Percentiles rank a stretch among this genome's conserved stretches.
phyloP scores from a whole-genome alignment of 2,113 vertebrate genomes.

The Corythoichthys intestinalis region DNA sequence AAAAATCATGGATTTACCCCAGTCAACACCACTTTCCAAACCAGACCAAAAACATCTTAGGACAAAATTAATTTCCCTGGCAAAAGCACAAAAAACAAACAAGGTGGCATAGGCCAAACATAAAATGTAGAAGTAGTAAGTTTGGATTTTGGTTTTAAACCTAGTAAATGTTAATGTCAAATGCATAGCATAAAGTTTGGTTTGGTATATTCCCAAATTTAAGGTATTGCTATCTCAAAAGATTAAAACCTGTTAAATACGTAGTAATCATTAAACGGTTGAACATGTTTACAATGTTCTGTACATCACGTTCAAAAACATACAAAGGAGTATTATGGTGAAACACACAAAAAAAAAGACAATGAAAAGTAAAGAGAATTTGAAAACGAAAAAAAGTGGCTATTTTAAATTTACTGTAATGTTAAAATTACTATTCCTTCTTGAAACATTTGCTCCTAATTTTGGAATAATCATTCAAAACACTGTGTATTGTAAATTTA shows the following conservation, averaged over 20 bases:
- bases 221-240: slow-evolving; percentile 55
- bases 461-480: not conserved
- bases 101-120: slow-evolving; percentile 18
- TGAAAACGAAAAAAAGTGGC: not conserved
- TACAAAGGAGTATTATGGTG: not conserved
- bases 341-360: not conserved
- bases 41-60: slow-evolving; percentile 32
- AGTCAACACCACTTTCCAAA: slow-evolving; percentile 22
- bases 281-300: slow-evolving; percentile 39
- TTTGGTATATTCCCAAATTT: slow-evolving; percentile 55
- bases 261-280: slow-evolving; percentile 44
- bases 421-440: not conserved
- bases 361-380: not conserved
- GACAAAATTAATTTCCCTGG: slow-evolving; percentile 13
- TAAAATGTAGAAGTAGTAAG: slow-evolving; percentile 25
- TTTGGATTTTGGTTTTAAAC: slow-evolving; percentile 42
- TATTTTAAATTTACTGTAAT: not conserved
- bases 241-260: slow-evolving; percentile 36
- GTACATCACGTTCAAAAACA: slow-evolving; percentile 35
- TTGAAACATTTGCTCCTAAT: not conserved
- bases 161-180: slow-evolving; percentile 45
- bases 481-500: slow-evolving; percentile 5
- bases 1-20: slow-evolving; percentile 28
- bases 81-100: not conserved
- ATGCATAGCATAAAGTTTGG: slow-evolving; percentile 64